Percentiles rank a stretch among this genome's conserved stretches.
These are phyloP conservation scores for Petrocephalus microphthalmus DNA, from an alignment of 2,113 vertebrate genomes.

Conservation along the genomic window DNA sequence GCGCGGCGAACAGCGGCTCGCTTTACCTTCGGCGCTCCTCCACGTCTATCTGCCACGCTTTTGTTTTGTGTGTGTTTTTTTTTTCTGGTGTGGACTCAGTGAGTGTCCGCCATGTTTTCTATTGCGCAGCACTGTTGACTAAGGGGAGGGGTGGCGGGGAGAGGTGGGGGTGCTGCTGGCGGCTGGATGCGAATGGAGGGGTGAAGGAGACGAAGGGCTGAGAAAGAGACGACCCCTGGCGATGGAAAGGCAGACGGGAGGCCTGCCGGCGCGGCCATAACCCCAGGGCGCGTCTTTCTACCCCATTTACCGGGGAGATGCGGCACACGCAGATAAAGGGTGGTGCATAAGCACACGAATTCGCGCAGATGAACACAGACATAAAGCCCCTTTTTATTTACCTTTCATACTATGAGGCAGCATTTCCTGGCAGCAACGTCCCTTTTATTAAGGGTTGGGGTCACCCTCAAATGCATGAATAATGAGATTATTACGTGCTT, in stretches of 20 bases:
- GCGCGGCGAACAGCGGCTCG: conserved; percentile 25
- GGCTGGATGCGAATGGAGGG: conserved; percentile 2
- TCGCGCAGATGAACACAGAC: background rate
- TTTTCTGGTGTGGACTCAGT: conserved; percentile 59
- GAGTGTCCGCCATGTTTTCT: conserved; percentile 62
- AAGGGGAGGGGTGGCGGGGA: background rate
- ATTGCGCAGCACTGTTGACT: conserved; percentile 19
- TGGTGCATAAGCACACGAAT: background rate
- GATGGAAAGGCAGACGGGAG: conserved; percentile 8
- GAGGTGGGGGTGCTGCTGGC: background rate
- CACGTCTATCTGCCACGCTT: conserved; percentile 33
- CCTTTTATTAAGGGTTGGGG: background rate
- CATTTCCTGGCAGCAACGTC: background rate
- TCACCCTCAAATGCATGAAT: background rate
- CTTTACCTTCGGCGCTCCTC: conserved; percentile 49
- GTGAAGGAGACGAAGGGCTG: background rate
- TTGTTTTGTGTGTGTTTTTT: conserved; percentile 40
- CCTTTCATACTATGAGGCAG: background rate
- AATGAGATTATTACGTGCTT: background rate
- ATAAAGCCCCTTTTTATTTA: background rate
- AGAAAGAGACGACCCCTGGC: conserved; percentile 26
- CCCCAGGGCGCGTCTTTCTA: background rate
- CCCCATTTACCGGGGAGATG: background rate
- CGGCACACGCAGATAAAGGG: background rate
- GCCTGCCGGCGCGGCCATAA: background rate